Base-by-base conservation (phyloP, 2,113 vertebrate species). In the Ophiodon elongatus region DNA sequence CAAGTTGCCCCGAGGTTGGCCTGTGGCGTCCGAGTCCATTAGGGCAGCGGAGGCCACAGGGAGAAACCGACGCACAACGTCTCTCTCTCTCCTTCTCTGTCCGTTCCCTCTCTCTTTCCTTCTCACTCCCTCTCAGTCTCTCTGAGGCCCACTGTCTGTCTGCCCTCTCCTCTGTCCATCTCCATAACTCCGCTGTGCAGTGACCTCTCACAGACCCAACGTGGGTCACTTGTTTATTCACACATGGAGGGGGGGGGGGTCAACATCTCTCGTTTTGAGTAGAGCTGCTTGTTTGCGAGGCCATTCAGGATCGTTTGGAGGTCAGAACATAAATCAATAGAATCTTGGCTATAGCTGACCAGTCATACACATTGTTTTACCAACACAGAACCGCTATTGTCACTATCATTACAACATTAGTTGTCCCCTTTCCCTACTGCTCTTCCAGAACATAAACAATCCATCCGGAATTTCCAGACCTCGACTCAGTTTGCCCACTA, bases 351-450 rank as follows among this genome's bases (percentile, higher is more conserved):
- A 13, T 29, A 1, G 15, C 80, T 64, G 13, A 52, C 73, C 70
- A 81, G 74, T 88, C 66, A 69, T 62, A 62, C 83, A 29, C 80
- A 85, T 56, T 85, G 84, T 91, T 89, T 85, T 77, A 87, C 67
- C 54, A 57, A 79, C 73, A 94, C 89, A 90, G 84, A 89, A 88
- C 82, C 54, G 6, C 82, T 66, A 85, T 92, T 93, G 91, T 93
- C 77, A 33, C 56, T 47, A 37, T 62, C 74, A 78, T 91, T 87
- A 89, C 74, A 87, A 77, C 87, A 89, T 86, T 79, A 86, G 63
- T 68, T 76, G 85, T 85, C 83, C 83, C 78, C 59, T 69, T 89
- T 84, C 64, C n/a, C 76, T 19, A 65, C 67, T 73, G 47, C 83
- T 79, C 70, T 59, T 80, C 73, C 59, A 80, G 77, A 86, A 85